Conservation (phyloP, 2,797 vertebrate species). For the Phylloscopus collybita region DNA sequence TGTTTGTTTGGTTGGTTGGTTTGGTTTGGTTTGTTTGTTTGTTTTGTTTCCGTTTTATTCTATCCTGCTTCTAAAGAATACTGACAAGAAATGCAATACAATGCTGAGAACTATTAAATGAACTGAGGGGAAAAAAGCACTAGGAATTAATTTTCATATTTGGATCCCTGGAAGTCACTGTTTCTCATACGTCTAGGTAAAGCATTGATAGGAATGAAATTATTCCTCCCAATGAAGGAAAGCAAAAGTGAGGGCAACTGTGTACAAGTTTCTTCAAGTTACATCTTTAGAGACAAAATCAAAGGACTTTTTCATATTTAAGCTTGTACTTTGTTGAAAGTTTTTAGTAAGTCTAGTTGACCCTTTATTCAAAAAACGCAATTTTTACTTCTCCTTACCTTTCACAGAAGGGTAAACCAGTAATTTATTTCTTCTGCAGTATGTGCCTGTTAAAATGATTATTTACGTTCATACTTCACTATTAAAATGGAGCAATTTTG, state of each 20-base stretch:
- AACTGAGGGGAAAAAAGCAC: fast-evolving
- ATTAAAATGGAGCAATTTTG: background rate
- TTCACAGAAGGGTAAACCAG: background rate
- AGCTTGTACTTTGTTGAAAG: background rate
- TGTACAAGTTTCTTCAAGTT: background rate
- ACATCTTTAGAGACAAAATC: background rate
- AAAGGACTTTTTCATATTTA: background rate
- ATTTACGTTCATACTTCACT: background rate
- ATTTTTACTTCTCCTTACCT: background rate
- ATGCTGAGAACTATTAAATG: background rate
- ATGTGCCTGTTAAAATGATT: background rate
- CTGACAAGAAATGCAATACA: background rate
- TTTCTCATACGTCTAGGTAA: background rate
- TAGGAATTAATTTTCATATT: background rate
- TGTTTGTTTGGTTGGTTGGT: too few species aligned
- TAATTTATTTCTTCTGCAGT: background rate
- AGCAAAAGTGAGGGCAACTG: background rate
- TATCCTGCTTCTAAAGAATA: background rate
- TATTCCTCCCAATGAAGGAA: background rate
- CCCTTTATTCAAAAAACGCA: background rate
- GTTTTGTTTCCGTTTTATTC: background rate
- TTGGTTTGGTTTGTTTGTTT: too few species aligned
- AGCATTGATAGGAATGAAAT: background rate
- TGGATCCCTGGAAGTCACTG: background rate
- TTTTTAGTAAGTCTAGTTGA: background rate